Evolutionary conservation across 2,797 vertebrate genomes (phyloP).

Genomic region (Pipistrellus pipistrellus): DNA sequence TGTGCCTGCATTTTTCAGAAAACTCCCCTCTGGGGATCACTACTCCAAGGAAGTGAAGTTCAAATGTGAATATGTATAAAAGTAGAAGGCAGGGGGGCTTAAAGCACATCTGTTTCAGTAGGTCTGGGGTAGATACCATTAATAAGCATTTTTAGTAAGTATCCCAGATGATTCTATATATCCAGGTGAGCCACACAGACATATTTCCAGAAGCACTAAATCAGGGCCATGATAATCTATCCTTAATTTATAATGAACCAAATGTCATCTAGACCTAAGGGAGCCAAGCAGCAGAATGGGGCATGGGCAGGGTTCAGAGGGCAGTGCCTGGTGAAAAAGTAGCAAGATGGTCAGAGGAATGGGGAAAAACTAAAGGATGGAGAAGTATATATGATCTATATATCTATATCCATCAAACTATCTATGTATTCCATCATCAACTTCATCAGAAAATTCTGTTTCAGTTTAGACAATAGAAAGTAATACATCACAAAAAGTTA

Average conservation of each 20-base stretch:
- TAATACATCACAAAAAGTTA: neutral
- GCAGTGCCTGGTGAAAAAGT: neutral
- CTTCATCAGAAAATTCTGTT: constrained; percentile 4
- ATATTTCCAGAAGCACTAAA: constrained; percentile 46
- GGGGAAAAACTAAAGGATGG: neutral
- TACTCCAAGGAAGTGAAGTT: neutral
- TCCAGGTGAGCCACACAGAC: neutral
- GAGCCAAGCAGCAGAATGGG: neutral
- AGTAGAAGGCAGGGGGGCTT: neutral
- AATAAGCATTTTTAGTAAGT: neutral
- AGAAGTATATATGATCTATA: neutral
- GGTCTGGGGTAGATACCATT: neutral
- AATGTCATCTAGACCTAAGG: neutral
- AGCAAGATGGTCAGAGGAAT: neutral
- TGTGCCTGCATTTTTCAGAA: neutral
- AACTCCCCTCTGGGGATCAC: neutral
- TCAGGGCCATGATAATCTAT: neutral
- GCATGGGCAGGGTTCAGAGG: neutral
- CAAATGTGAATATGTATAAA: neutral
- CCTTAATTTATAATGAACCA: neutral
- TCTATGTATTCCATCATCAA: neutral
- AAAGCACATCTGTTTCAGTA: neutral
- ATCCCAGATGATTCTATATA: neutral
- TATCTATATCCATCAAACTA: neutral
- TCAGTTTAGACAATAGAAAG: constrained; percentile 3